Evolutionary conservation across 2,888 invertebrate species (phyloP), one percentile per base, ranked within the genome.

Genomic region (Diloba caeruleocephala): DNA sequence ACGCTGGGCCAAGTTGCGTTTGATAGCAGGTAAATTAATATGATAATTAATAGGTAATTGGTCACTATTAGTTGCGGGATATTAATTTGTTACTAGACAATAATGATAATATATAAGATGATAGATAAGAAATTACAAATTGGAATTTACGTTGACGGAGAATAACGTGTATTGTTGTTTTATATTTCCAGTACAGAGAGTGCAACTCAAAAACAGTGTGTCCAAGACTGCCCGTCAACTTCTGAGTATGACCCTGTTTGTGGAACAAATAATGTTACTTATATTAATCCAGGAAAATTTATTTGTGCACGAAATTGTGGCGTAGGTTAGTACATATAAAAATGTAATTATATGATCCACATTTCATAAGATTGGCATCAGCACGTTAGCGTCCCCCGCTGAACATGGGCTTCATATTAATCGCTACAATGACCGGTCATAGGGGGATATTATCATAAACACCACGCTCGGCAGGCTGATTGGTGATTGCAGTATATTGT

Each of bases 261-360:
- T 50, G 83, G 83, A 2, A 74, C 77, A 3, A 71, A 86, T 52
- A 75, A 79, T 26, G 71, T 85, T 2, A 84, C 85, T 2, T 85
- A 86, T 50, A 76, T 78, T 51, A 86, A 86, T 71, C 65, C 78
- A 7, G 82, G 64, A n/a, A 80, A 78, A 58, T 79, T 85, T 49
- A 51, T 71, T 25, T 86, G 85, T 51, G 85, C 85, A 5, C 76
- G 78, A 10, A 76, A 79, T 43, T 86, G 85, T 57, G 85, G 82
- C 13, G 52, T 76, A 28, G 63, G 84, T 85, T 83, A 6, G 6
- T 13, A 3, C 9, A 1, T 15, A 1, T 6, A 29, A 28, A 12
- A 3, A 19, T 21, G 8, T 13, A 12, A 9, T 21, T n/a, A n/a
- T n/a, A n/a, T n/a, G n/a, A n/a, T n/a, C n/a, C n/a, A n/a, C n/a